Conservation (phyloP, 2,888 invertebrate genomes). For the Andrena haemorrhoa region DNA sequence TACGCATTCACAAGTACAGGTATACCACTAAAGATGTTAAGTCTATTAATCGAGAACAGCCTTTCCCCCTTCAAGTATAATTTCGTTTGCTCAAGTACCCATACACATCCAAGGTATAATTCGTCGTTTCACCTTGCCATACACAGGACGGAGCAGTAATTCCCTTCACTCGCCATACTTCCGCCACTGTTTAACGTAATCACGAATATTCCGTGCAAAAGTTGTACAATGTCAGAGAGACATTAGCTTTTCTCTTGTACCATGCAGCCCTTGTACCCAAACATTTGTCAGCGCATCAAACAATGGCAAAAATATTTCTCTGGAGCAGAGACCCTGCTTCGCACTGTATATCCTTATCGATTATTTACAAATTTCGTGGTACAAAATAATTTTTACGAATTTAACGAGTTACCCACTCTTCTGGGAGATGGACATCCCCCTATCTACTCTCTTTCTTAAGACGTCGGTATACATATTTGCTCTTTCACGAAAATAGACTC, state of each 20-base stretch:
- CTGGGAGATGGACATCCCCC: slow-evolving; percentile 8
- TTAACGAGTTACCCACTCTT: slow-evolving; percentile 43
- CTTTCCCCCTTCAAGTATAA: background rate
- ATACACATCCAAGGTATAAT: slow-evolving; percentile 18
- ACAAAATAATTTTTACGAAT: slow-evolving; percentile 64
- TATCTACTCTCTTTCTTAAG: slow-evolving; percentile 32
- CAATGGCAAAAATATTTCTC: background rate
- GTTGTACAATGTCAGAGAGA: background rate
- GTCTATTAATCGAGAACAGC: slow-evolving; percentile 6
- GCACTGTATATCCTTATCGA: slow-evolving; percentile 20
- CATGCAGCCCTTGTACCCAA: too few species aligned
- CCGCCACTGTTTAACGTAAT: background rate
- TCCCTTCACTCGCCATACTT: background rate
- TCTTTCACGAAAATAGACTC: slow-evolving; percentile 61
- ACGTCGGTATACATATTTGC: slow-evolving; percentile 44
- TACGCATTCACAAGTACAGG: background rate
- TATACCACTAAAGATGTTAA: slow-evolving; percentile 10
- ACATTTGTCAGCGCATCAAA: background rate
- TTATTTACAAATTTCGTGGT: slow-evolving; percentile 63
- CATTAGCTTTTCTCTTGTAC: too few species aligned
- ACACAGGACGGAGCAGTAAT: background rate
- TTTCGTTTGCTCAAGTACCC: slow-evolving; percentile 29
- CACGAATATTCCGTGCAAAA: background rate
- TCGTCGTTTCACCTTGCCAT: slow-evolving; percentile 30
- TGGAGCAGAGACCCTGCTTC: background rate